Base-by-base conservation (phyloP, 2,888 invertebrate species). In the Neoitamus cyanurus region DNA sequence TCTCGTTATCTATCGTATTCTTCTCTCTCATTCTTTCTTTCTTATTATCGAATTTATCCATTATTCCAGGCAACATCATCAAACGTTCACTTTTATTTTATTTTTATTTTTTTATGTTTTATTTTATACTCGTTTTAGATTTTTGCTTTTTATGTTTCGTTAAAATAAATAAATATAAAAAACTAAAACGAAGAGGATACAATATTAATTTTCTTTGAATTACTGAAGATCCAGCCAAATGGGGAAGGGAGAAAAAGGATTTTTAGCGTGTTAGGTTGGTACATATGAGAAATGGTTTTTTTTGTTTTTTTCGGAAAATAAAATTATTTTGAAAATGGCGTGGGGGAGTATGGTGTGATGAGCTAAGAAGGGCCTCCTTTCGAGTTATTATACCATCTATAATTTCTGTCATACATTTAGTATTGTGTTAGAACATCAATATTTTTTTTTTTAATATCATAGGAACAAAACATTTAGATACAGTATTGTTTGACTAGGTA, bases 61-160 rank as follows among this genome's bases (percentile, higher is more conserved):
- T 75, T 42, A n/a, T 13, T 58, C 48, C 78, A 78, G 78, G 78
- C 78, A 78, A 78, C 48, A 48, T 48, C 25, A 30, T 78, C 28
- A 58, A 48, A 48, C 13, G 15, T 48, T 58, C n/a, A 58, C 15
- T 73, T 25, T 78, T 25, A 25, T 46, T n/a, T n/a, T n/a, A 5
- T 28, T 5, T 3, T 28, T 46, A 42, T 31, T 34, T 31, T 31
- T 31, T 73, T 36, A 20, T 73, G 2, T 73, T 37, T 36, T 20
- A 73, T 36, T 73, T 37, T 3, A 20, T 11, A 69, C 25, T 69
- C 48, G 4, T 15, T 69, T 69, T 69, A 7, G 15, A 6, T 69
- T 6, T 25, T 20, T 25, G 11, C 3, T 72, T 37, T 36, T 75
- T 20, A 46, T 46, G 20, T 77, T 77, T 42, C 30, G 30, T 78